Conservation (phyloP, 2,888 invertebrate species). For the Hyppa rectilinea region DNA sequence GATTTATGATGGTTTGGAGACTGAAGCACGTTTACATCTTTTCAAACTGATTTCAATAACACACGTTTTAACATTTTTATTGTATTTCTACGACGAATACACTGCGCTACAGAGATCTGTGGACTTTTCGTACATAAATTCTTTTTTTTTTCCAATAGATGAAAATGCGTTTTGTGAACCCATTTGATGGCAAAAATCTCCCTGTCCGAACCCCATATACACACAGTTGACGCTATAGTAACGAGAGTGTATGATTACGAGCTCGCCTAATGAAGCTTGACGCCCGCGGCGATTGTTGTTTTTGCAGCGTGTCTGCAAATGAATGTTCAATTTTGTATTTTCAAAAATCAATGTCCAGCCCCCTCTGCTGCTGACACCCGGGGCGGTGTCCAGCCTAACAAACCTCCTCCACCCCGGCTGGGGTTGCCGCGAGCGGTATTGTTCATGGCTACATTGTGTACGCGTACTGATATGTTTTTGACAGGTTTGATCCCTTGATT, state of each 20-base stretch:
- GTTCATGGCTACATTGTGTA: conserved; percentile 31
- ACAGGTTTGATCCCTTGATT: conserved; percentile 12
- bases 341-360: conserved; percentile 49
- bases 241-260: conserved; percentile 13
- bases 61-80: not conserved
- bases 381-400: conserved; percentile 41
- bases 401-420: conserved; percentile 19
- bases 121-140: not conserved
- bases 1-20: conserved; percentile 6
- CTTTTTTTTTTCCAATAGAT: not conserved
- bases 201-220: not conserved
- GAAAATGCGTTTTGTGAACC: not conserved
- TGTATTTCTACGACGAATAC: not conserved
- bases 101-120: not conserved
- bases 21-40: not conserved
- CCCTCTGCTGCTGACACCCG: conserved; percentile 31
- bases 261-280: conserved; percentile 19
- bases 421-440: conserved; percentile 30
- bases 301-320: conserved; percentile 51
- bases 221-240: conserved; percentile 9
- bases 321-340: conserved; percentile 57
- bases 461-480: conserved; percentile 24
- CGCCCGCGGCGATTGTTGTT: conserved; percentile 27
- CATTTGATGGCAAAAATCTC: conserved; percentile 5
- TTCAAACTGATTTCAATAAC: not conserved